phyloP scores from a whole-genome alignment of 2,113 vertebrate genomes.

The Erythrocercus mccallii region DNA sequence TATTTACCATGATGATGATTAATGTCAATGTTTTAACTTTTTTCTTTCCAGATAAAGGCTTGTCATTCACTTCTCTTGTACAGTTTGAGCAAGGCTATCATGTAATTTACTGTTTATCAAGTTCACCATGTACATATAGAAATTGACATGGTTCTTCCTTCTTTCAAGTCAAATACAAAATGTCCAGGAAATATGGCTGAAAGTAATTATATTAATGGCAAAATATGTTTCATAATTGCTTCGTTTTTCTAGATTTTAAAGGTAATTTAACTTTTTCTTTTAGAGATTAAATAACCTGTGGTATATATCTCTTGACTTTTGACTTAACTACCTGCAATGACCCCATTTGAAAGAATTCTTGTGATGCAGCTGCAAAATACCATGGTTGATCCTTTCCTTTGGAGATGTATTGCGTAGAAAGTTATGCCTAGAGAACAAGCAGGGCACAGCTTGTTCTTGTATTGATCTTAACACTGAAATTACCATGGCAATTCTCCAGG shows the following conservation, averaged over 20 bases:
- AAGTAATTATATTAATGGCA: slow-evolving; percentile 42
- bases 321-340: not conserved
- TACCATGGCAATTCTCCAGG: not conserved
- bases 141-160: not conserved
- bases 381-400: not conserved
- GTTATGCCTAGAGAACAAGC: not conserved
- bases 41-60: slow-evolving; percentile 10
- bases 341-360: not conserved
- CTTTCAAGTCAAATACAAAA: slow-evolving; percentile 14
- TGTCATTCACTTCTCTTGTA: not conserved
- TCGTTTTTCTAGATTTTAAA: not conserved
- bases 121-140: not conserved
- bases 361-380: not conserved
- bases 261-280: not conserved
- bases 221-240: slow-evolving; percentile 19
- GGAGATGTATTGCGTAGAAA: not conserved
- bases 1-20: not conserved
- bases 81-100: slow-evolving; percentile 1
- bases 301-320: not conserved
- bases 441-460: not conserved
- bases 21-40: not conserved
- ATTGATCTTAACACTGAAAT: not conserved
- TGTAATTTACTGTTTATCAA: not conserved
- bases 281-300: not conserved
- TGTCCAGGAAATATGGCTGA: slow-evolving; percentile 8